A percentile compares a stretch with the other conserved stretches of the same genome.
Evolutionary conservation across 2,888 invertebrate species (phyloP).

Genomic region (Rotaria magnacalcarata): DNA sequence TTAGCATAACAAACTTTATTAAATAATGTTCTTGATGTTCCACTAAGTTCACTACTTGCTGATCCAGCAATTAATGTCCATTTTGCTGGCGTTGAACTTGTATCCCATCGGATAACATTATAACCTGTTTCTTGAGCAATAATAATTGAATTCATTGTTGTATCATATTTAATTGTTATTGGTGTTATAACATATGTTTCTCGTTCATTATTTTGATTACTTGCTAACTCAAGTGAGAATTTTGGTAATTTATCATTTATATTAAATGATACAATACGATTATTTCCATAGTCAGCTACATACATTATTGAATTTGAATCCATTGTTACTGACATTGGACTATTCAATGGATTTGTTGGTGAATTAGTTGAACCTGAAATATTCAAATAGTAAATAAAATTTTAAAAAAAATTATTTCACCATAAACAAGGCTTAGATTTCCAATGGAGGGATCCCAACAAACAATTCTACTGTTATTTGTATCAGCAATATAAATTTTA

Average conservation of each 20-base stretch:
- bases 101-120: background rate
- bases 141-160: background rate
- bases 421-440: background rate
- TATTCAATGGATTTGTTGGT: background rate
- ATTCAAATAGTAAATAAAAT: no score
- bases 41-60: background rate
- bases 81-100: no score
- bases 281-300: background rate
- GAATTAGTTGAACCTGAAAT: background rate
- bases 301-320: background rate
- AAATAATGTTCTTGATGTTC: constrained; percentile 15
- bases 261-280: background rate
- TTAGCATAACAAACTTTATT: background rate
- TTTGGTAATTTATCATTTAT: no score
- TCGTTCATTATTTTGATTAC: background rate
- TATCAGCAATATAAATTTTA: background rate
- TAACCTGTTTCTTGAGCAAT: background rate
- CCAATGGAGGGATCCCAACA: no score
- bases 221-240: no score
- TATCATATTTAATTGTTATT: background rate
- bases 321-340: background rate
- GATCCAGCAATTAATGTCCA: background rate
- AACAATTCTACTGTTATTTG: background rate
- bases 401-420: background rate
- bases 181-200: background rate